phyloP scores from a whole-genome alignment of 2,797 vertebrate genomes.

The Xenentodon cancila region DNA sequence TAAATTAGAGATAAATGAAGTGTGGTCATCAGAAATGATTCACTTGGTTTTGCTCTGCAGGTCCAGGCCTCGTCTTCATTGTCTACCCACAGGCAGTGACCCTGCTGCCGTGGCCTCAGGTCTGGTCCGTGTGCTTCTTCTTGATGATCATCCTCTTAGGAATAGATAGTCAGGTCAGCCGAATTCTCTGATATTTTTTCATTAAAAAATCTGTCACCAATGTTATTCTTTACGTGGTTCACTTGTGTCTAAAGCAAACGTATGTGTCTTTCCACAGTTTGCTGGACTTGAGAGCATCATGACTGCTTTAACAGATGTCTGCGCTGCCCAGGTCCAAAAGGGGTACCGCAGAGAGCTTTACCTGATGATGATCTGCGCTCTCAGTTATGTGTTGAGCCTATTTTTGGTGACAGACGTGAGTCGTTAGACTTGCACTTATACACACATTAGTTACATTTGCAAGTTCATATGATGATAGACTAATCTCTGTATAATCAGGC shows the following conservation, averaged over 20 bases:
- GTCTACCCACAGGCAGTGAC: background rate
- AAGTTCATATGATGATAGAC: too few relatives aligned
- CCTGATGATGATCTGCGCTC: constrained; percentile 77
- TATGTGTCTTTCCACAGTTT: constrained; percentile 75
- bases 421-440: background rate
- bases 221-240: background rate
- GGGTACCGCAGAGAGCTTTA: constrained; percentile 83
- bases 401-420: constrained; percentile 87
- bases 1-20: background rate
- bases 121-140: constrained; percentile 8
- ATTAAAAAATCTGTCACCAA: background rate
- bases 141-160: background rate
- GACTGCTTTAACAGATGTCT: constrained; percentile 86
- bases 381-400: constrained; percentile 81
- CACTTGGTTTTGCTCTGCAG: background rate
- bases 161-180: constrained; percentile 3
- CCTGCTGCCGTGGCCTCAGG: background rate
- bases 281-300: constrained; percentile 89
- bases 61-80: constrained; percentile 5
- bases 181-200: background rate
- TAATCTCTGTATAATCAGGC: too few relatives aligned
- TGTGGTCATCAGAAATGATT: background rate
- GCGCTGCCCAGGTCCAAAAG: constrained; percentile 80
- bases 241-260: background rate
- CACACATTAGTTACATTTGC: too few relatives aligned